Evolutionary conservation across 1,140 invertebrate genomes (phyloP), one percentile per base, ranked within the genome.

Genomic region (Orius insidiosus): DNA sequence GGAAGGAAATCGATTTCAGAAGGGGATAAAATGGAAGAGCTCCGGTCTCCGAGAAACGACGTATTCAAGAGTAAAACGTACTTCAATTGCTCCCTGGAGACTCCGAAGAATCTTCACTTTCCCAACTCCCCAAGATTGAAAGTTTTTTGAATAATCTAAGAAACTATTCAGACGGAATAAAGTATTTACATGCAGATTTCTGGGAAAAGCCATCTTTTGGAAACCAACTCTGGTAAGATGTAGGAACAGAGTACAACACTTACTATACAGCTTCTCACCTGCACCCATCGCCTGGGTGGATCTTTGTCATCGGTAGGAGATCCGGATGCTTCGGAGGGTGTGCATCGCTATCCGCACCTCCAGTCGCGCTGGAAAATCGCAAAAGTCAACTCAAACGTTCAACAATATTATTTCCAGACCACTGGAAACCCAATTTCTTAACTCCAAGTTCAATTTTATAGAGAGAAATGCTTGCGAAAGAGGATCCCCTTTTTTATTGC

Each of bases 301-400:
- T 81, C 77, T 58, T 79, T 77, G 55, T 84, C 81, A 53, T 84
- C 81, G 47, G 75, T 78, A 47, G 78, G 80, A 16, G 80, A 78
- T 49, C 79, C 80, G 41, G 71, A 71, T 4, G 51, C 52, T 14
- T 24, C 39, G 2, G 42, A 47, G 43, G 74, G 46, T 78, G 81
- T 30, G 68, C 77, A 53, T 78, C 74, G 59, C 81, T 85, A 60
- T 88, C 84, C 11, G 83, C 82, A 48, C 83, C 82, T 39, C 83
- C 82, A 52, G 84, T 88, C 46, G 81, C 83, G 66, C 82, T 86
- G 68, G 52, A 66, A 62, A 24, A 4, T 24, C 24, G 3, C 3
- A 24, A 24, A 24, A 24, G 24, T 24, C 3, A 24, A 24, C 7
- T 3, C 3, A 24, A 7, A 24, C 24, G 24, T 24, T 24, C n/a